phyloP scores from a whole-genome alignment of 2,888 invertebrate genomes.

The Apomyelois bistriatella region DNA sequence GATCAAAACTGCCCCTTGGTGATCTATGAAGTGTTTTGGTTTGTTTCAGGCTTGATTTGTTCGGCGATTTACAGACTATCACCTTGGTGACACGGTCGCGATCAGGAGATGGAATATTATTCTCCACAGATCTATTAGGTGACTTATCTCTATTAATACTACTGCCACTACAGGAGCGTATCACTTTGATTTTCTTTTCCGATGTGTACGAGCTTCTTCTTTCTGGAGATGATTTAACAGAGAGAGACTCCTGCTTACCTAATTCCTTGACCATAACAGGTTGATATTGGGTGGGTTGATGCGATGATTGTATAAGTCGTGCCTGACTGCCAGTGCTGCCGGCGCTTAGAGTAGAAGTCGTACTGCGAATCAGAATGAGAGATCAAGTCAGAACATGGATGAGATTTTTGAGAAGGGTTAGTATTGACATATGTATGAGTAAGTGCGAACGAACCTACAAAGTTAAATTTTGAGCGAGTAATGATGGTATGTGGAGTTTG shows the following conservation, averaged over 20 bases:
- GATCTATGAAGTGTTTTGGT: constrained; percentile 67
- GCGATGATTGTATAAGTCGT: constrained; percentile 94
- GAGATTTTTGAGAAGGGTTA: constrained; percentile 15
- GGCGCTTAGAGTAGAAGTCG: constrained; percentile 95
- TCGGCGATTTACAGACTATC: constrained; percentile 74
- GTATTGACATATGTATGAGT: constrained; percentile 66
- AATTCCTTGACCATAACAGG: constrained; percentile 92
- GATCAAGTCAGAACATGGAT: constrained; percentile 1
- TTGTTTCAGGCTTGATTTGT: constrained; percentile 70
- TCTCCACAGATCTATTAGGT: constrained; percentile 54
- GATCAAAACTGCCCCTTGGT: constrained; percentile 77
- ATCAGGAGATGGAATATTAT: constrained; percentile 47
- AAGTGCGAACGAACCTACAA: constrained; percentile 23
- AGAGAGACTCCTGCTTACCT: constrained; percentile 85
- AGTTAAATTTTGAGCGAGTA: constrained; percentile 31
- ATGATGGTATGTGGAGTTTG: constrained; percentile 30
- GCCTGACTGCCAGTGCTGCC: constrained; percentile 97
- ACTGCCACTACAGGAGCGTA: constrained; percentile 78
- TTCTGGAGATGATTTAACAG: constrained; percentile 76
- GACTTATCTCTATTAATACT: constrained; percentile 70
- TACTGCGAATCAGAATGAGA: constrained; percentile 78
- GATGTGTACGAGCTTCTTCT: constrained; percentile 46
- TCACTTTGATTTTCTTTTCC: constrained; percentile 67
- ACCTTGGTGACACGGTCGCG: constrained; percentile 73
- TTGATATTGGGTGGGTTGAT: constrained; percentile 95